Conservation (phyloP, 2,888 invertebrate species). For the Noctua janthe region DNA sequence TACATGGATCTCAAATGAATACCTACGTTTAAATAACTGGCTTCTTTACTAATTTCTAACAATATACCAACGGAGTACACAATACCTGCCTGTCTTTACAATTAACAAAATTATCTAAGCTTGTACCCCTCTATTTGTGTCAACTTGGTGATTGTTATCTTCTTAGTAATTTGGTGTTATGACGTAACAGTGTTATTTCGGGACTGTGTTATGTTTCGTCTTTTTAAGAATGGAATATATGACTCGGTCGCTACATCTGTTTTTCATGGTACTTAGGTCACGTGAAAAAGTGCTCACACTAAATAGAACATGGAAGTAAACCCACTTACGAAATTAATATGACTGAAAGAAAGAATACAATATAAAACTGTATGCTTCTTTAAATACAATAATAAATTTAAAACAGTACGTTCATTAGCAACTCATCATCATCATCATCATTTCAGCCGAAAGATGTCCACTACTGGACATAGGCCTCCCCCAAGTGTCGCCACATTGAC, state of each 20-base stretch:
- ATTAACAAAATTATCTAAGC: conserved; percentile 16
- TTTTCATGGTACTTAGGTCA: not conserved
- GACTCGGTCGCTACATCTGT: not conserved
- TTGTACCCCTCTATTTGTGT: conserved; percentile 17
- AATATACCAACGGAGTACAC: conserved; percentile 3
- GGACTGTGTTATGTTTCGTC: not conserved
- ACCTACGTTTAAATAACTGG: not conserved
- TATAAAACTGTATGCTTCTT: not conserved
- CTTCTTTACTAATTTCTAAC: conserved; percentile 14
- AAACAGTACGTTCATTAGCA: not conserved
- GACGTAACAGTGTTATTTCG: not conserved
- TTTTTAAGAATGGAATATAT: not conserved
- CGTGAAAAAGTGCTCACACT: not conserved
- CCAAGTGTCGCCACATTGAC: too few relatives aligned
- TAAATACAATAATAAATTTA: not conserved
- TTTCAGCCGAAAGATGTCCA: too few relatives aligned
- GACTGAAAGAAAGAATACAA: not conserved
- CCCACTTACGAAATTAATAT: not conserved
- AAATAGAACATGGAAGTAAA: not conserved
- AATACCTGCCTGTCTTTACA: conserved; percentile 3
- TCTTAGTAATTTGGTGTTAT: conserved; percentile 18
- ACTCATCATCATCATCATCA: too few relatives aligned
- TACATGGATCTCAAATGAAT: conserved; percentile 6
- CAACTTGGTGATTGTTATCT: conserved; percentile 29
- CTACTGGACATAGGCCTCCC: too few relatives aligned